Conservation (phyloP, 2,113 vertebrate species). For the Archilochus colubris region DNA sequence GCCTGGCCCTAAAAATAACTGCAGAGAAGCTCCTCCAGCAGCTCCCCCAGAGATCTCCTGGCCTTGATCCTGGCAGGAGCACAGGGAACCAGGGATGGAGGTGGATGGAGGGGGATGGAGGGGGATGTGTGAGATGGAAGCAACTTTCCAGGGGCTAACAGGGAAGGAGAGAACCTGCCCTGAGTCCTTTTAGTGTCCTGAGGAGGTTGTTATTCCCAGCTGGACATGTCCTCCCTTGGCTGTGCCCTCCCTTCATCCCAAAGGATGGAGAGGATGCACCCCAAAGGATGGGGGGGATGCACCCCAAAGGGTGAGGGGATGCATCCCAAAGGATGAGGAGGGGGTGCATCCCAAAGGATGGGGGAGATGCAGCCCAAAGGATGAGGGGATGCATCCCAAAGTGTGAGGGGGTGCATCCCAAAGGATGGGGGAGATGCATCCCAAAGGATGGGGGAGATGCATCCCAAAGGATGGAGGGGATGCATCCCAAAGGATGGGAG, state of each 20-base stretch:
- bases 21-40: not conserved
- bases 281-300: not conserved
- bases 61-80: not conserved
- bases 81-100: accelerated
- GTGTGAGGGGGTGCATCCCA: too few species aligned
- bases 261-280: not conserved
- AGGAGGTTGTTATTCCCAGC: not conserved
- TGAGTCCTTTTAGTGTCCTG: not conserved
- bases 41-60: not conserved
- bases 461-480: too few species aligned
- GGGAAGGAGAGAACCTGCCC: not conserved
- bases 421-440: too few species aligned
- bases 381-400: too few species aligned
- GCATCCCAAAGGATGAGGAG: not conserved
- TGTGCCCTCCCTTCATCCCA: accelerated
- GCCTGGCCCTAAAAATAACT: slow-evolving; percentile 45
- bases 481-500: too few species aligned
- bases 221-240: accelerated
- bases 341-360: not conserved
- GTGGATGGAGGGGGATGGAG: too few species aligned
- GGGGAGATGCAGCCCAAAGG: too few species aligned
- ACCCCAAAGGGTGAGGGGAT: not conserved
- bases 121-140: not conserved
- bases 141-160: accelerated
- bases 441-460: too few species aligned